These are phyloP conservation scores for Ageneiosus marmoratus DNA, from an alignment of 2,113 vertebrate species.

Conservation along the genomic window DNA sequence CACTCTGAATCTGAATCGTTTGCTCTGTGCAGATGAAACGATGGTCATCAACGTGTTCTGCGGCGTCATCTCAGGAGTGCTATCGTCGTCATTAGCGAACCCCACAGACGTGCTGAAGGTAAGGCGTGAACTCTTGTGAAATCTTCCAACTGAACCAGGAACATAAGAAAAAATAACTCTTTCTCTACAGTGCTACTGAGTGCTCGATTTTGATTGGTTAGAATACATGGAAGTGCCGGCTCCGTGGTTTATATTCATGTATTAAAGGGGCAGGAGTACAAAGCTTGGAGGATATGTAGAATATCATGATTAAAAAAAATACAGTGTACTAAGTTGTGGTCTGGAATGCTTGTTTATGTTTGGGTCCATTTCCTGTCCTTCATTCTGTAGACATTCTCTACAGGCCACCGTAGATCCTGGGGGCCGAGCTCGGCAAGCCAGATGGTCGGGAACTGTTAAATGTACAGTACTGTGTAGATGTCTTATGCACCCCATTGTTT, in stretches of 20 bases:
- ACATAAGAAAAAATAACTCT: background rate
- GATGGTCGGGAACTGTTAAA: background rate
- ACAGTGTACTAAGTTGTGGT: background rate
- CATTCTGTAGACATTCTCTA: background rate
- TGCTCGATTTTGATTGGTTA: background rate
- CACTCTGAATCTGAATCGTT: background rate
- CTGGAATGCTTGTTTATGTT: background rate
- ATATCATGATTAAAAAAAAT: background rate
- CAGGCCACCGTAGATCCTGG: background rate
- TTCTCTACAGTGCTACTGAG: background rate
- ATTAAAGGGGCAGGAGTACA: background rate
- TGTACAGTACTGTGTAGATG: too few relatives aligned
- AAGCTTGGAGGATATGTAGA: background rate
- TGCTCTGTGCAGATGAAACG: conserved; percentile 82
- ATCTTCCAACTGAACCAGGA: too few relatives aligned
- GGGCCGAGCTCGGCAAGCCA: background rate
- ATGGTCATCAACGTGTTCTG: conserved; percentile 96
- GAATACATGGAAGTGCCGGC: background rate
- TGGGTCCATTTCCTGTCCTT: background rate
- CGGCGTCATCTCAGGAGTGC: conserved; percentile 90
- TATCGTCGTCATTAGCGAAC: conserved; percentile 92
- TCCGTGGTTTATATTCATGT: background rate
- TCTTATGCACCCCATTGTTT: too few relatives aligned
- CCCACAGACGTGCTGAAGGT: conserved; percentile 97
- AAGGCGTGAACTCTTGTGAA: conserved; percentile 29